Percentiles rank a stretch among this genome's conserved stretches.
Evolutionary conservation across 2,113 vertebrate genomes (phyloP).

Genomic region (Burhinus bistriatus): DNA sequence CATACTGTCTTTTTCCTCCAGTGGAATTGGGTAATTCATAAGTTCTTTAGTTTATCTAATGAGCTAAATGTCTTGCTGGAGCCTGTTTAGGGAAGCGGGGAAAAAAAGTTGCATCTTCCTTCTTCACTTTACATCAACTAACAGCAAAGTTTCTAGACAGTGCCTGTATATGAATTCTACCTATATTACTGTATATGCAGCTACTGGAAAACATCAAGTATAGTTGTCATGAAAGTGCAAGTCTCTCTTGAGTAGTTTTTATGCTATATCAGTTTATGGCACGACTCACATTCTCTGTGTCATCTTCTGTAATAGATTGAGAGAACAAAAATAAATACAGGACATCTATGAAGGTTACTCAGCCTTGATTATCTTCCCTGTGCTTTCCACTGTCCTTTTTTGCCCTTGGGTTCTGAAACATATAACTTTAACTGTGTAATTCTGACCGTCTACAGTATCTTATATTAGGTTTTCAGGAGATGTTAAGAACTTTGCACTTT

Average conservation of each 20-base stretch:
- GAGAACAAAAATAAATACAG: neutral
- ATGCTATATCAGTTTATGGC: neutral
- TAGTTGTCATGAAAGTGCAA: neutral
- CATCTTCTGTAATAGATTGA: neutral
- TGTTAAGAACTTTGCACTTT: neutral
- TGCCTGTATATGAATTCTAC: neutral
- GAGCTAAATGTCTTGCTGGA: neutral
- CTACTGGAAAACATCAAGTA: neutral
- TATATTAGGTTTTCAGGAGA: neutral
- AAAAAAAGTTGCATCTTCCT: neutral
- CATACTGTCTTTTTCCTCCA: neutral
- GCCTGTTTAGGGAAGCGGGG: neutral
- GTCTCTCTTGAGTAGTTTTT: neutral
- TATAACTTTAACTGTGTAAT: neutral
- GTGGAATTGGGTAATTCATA: neutral
- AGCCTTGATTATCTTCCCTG: neutral
- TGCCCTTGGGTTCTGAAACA: neutral
- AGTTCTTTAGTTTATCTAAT: neutral
- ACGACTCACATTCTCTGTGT: neutral
- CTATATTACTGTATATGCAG: neutral
- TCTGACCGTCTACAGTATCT: neutral
- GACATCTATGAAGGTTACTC: neutral
- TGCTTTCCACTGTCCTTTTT: neutral
- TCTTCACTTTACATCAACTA: neutral
- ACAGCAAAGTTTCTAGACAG: neutral